Conservation (phyloP, 2,888 invertebrate species). For the Drosophila infuscata region DNA sequence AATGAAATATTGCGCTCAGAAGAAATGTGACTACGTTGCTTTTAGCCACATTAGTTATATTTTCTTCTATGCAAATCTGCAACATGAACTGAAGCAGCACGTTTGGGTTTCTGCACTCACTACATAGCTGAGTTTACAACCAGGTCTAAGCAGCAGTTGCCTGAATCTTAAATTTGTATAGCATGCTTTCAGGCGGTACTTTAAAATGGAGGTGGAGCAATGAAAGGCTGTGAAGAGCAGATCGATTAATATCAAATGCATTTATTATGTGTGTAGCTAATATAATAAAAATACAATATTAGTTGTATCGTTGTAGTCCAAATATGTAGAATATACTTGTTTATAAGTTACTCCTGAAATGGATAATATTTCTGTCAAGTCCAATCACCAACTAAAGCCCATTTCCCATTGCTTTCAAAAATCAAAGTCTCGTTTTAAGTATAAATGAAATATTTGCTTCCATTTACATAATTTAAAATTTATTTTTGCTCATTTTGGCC, state of each 20-base stretch:
- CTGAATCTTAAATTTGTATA: background rate
- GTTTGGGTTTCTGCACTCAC: background rate
- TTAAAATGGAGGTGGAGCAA: background rate
- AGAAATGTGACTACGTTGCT: constrained; percentile 20
- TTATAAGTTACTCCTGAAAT: background rate
- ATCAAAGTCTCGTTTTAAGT: background rate
- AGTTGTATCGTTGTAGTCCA: too few species aligned
- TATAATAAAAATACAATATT: too few species aligned
- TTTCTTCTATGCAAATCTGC: background rate
- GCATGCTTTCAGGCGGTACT: constrained; percentile 36
- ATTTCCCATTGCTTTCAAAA: background rate
- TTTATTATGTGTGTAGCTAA: too few species aligned
- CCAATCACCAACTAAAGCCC: background rate
- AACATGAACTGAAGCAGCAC: background rate
- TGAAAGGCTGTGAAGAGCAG: background rate
- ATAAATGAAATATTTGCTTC: constrained; percentile 8
- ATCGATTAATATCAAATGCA: background rate
- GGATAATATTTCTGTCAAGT: background rate
- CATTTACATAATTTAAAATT: constrained; percentile 60
- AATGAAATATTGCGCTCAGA: constrained; percentile 18
- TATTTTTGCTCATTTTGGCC: constrained; percentile 60
- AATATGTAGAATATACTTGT: background rate
- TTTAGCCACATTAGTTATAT: background rate
- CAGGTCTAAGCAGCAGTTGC: background rate
- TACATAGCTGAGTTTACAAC: constrained; percentile 41